A percentile compares a stretch with the other conserved stretches of the same genome.
Conservation (phyloP, 1,140 invertebrate genomes). For the Heliothis virescens region DNA sequence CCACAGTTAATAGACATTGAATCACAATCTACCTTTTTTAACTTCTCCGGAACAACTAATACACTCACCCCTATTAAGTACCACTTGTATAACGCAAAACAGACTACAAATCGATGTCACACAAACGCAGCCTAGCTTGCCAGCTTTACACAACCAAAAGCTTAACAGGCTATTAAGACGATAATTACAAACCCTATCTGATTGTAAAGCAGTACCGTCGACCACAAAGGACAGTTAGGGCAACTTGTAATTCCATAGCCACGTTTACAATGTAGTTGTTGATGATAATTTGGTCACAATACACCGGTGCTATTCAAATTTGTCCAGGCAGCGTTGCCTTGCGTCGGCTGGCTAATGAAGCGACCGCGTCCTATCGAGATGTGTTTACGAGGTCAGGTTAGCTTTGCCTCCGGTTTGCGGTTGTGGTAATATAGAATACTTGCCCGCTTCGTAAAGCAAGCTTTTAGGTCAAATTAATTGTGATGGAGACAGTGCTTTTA, state of each 20-base stretch:
- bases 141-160: neutral
- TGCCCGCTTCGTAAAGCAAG: neutral
- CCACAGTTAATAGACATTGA: no score
- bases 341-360: conserved; percentile 23
- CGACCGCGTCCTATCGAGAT: conserved; percentile 5
- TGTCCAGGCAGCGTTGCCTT: conserved; percentile 23
- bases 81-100: no score
- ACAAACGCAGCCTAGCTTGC: neutral
- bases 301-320: conserved; percentile 24
- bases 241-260: conserved; percentile 6
- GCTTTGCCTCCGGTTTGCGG: conserved; percentile 31
- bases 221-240: conserved; percentile 1
- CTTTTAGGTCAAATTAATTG: neutral
- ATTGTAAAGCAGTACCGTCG: neutral
- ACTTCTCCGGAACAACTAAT: no score
- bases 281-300: conserved; percentile 32
- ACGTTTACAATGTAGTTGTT: neutral
- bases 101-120: neutral
- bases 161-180: conserved; percentile 9
- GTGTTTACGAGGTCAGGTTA: conserved; percentile 13
- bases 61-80: no score
- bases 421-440: conserved; percentile 21
- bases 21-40: no score
- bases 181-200: conserved; percentile 21
- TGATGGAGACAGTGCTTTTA: neutral